Conservation (phyloP, 2,888 invertebrate species). For the Drosophila multiciliata region DNA sequence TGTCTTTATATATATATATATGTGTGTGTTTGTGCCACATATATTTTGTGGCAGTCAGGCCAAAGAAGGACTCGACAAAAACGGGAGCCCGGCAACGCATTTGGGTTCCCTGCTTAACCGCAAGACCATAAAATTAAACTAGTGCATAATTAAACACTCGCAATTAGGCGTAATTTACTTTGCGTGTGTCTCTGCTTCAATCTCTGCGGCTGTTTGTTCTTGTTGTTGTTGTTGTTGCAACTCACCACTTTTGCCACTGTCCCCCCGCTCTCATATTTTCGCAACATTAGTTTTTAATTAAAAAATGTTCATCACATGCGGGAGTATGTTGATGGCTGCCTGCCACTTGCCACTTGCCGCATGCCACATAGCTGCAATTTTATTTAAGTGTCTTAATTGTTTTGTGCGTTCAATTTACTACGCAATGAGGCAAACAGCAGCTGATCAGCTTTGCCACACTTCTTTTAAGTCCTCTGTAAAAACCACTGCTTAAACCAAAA, state of each 20-base stretch:
- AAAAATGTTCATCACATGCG: slow-evolving; percentile 74
- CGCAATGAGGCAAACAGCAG: slow-evolving; percentile 34
- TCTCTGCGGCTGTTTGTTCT: slow-evolving; percentile 35
- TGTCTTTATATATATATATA: slow-evolving; percentile 58
- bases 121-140: slow-evolving; percentile 82
- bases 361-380: slow-evolving; percentile 27
- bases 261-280: slow-evolving; percentile 73
- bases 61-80: slow-evolving; percentile 47
- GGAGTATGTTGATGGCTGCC: slow-evolving; percentile 28
- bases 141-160: slow-evolving; percentile 83
- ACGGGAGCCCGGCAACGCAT: background rate
- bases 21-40: slow-evolving; percentile 48
- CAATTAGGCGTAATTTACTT: slow-evolving; percentile 84
- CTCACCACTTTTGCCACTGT: background rate
- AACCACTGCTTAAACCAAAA: background rate
- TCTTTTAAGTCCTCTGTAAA: slow-evolving; percentile 12
- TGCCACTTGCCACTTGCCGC: slow-evolving; percentile 19
- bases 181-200: slow-evolving; percentile 39
- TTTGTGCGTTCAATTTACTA: slow-evolving; percentile 46
- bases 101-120: slow-evolving; percentile 44
- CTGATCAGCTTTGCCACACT: slow-evolving; percentile 1
- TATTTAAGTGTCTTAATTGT: slow-evolving; percentile 46
- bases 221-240: slow-evolving; percentile 6
- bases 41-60: slow-evolving; percentile 47
- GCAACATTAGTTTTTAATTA: slow-evolving; percentile 84